Evolutionary conservation across 2,888 invertebrate genomes (phyloP), one percentile per base, ranked within the genome.

Genomic region (Tiphia femorata): DNA sequence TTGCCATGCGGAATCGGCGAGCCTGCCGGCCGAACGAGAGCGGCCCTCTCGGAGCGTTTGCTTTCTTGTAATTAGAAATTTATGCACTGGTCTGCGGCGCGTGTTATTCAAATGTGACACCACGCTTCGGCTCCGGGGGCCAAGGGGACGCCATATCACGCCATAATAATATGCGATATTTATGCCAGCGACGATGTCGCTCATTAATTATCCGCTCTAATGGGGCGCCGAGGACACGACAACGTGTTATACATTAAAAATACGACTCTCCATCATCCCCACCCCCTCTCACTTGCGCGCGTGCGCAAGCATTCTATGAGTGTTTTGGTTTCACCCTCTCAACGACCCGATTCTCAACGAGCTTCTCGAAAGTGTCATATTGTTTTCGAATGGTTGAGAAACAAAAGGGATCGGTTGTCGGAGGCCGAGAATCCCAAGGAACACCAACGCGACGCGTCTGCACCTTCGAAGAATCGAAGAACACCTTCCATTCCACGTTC

Each of bases 91-190:
- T 80, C 77, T 58, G 73, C 64, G 62, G 71, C n/a, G 57, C 80
- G 67, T 81, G 81, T 81, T 81, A 81, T 81, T 81, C 81, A 81
- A 81, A 81, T 81, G 81, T 77, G 80, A 79, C 75, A 76, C 70
- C 72, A 74, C 64, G 64, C 62, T 66, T 66, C 58, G 75, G 67
- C 38, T 25, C 38, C 61, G 54, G 56, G 59, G n/a, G n/a, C n/a
- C n/a, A n/a, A n/a, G n/a, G 49, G 54, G 53, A 43, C 57, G 58
- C 63, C 70, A 59, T 70, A 71, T 72, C 61, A 58, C 64, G 52
- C 55, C 62, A 56, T 70, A 69, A 69, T 71, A 75, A 67, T 65
- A 64, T 60, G 65, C 67, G 61, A 67, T 73, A 72, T 76, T 73
- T 74, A 74, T 68, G 65, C 56, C 54, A 53, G 48, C 43, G 49